Evolutionary conservation across 2,797 vertebrate genomes (phyloP), one percentile per base, ranked within the genome.

Genomic region (Chrysocyon brachyurus): DNA sequence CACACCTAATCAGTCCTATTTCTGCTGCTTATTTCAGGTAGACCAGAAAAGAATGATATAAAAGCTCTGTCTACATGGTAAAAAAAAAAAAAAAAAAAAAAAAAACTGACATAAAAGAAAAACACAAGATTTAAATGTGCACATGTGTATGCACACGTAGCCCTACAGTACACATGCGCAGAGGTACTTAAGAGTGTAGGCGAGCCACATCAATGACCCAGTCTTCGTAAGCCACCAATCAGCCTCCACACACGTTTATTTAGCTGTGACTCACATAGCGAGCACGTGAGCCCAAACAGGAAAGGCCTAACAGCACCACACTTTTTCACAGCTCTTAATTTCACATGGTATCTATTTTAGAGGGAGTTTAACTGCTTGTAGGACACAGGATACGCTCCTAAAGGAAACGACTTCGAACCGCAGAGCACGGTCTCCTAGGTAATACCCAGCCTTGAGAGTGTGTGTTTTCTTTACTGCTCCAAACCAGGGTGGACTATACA

Each of bases 261-360:
- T 91, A 75, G 77, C 26, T 77, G 3, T 73, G 82, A 81, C 49
- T 11, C 31, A 49, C 26, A 72, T 22, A n/a, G 7, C 87, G n/a
- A 92, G 73, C 36, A 26, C 0, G 16, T 82, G 57, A 77, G 49
- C 85, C 21, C 52, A 96, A 90, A 88, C 36, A 90, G 79, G 56
- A 88, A 83, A 86, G 82, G 5, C 2, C 22, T 36, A 63, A 68
- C 19, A 77, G 6, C 3, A 12, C 5, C 12, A 9, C 2, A 36
- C 46, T 84, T 97, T 93, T 87, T 88, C 68, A 57, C 26, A 86
- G 14, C 26, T 92, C 88, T 91, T 87, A 59, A 61, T 81, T 75
- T 78, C 59, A 94, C 91, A 70, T 31, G 22, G 56, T 89, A 40
- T 52, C 83, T 96, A 10, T 78, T 94, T 93, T 54, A 36, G 49